Evolutionary conservation across 2,113 vertebrate genomes (phyloP).

Genomic region (Onychostruthus taczanowskii): DNA sequence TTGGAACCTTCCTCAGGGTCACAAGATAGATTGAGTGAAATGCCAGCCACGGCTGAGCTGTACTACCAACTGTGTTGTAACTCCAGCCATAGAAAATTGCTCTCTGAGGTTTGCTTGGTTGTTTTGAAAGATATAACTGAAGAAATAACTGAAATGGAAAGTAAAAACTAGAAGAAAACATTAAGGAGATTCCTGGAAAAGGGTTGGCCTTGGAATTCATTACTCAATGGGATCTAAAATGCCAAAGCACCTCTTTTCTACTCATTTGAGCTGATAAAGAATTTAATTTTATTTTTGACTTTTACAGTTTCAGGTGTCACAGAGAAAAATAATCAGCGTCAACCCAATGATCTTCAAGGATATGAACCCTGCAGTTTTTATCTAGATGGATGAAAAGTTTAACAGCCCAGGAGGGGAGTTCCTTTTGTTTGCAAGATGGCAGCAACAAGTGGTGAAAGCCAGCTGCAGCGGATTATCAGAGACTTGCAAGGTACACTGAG

Average conservation of each 20-base stretch:
- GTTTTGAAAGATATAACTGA: background rate
- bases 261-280: background rate
- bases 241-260: background rate
- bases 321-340: background rate
- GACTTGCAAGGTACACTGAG: constrained; percentile 85
- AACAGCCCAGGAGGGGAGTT: background rate
- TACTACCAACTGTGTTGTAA: background rate
- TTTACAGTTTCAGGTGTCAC: constrained; percentile 24
- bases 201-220: background rate
- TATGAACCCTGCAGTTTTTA: background rate
- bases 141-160: background rate
- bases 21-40: background rate
- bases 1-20: background rate
- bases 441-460: constrained; percentile 80
- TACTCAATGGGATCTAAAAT: background rate
- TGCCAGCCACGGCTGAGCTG: background rate
- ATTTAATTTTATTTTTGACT: background rate
- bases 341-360: background rate
- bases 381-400: constrained; percentile 7
- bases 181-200: background rate
- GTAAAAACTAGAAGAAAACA: background rate
- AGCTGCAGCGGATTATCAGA: constrained; percentile 91
- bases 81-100: background rate
- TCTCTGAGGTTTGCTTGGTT: background rate
- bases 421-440: constrained; percentile 72